Conservation (phyloP, 2,797 vertebrate species). For the Acridotheres tristis region DNA sequence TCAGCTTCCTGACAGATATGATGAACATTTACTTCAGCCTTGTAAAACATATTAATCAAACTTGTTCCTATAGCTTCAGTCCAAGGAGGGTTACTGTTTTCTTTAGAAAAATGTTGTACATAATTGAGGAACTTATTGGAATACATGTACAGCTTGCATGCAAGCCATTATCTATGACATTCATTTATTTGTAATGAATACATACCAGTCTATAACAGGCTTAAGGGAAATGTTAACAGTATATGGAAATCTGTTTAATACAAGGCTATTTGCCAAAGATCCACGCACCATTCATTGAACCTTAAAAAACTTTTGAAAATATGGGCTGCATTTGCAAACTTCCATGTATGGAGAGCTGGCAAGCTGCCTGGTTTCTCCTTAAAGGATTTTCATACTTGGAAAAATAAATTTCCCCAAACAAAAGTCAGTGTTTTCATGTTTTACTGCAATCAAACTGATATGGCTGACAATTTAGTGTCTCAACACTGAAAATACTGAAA, state of each 20-base stretch:
- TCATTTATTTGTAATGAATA: slow-evolving; percentile 43
- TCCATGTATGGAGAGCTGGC: slow-evolving; percentile 80
- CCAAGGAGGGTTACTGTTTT: slow-evolving; percentile 68
- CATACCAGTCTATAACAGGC: slow-evolving; percentile 31
- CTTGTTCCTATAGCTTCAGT: slow-evolving; percentile 68
- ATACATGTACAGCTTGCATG: slow-evolving; percentile 22
- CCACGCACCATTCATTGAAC: slow-evolving; percentile 66
- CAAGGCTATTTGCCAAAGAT: slow-evolving; percentile 72
- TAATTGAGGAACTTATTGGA: slow-evolving; percentile 41
- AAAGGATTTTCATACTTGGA: slow-evolving; percentile 87
- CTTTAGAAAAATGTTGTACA: slow-evolving; percentile 67
- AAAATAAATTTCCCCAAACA: slow-evolving; percentile 89
- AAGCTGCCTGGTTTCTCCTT: slow-evolving; percentile 84
- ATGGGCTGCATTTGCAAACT: slow-evolving; percentile 80
- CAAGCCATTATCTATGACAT: neutral
- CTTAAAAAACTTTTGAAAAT: slow-evolving; percentile 81
- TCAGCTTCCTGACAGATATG: slow-evolving; percentile 75
- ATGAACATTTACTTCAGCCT: slow-evolving; percentile 77
- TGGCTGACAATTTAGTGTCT: slow-evolving; percentile 86
- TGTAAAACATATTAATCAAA: slow-evolving; percentile 80
- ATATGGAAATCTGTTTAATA: slow-evolving; percentile 76
- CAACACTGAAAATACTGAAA: slow-evolving; percentile 83
- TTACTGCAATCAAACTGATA: slow-evolving; percentile 86
- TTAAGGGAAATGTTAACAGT: slow-evolving; percentile 66
- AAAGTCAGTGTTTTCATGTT: slow-evolving; percentile 90